Base-by-base conservation (phyloP, 2,888 invertebrate species). In the Lottia gigantea region DNA sequence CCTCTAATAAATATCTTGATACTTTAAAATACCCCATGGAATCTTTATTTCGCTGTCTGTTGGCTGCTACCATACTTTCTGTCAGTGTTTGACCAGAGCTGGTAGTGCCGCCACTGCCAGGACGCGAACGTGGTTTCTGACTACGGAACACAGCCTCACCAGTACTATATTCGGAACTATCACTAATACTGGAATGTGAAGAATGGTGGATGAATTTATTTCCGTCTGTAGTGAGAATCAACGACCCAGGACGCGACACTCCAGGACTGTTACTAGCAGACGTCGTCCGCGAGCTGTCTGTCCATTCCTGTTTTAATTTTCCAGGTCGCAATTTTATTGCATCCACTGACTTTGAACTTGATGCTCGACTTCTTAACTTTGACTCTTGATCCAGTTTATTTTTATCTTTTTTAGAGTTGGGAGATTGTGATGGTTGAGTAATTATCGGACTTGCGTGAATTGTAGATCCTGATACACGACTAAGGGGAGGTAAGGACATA, bases 81-180 rank as follows among this genome's bases (percentile, higher is more conserved):
- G 76, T 76, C 46, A 80, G 62, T 14, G 78, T 79, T 11, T 76
- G 74, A 25, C 75, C 76, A 0, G 77, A 76, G 47, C 72, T 74
- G 46, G 73, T 68, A 1, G 73, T 71, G 40, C 73, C 69, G 31
- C 73, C 72, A 64, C 74, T 73, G 31, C 71, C 72, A 6, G 71
- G 69, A 46, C 73, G 69, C 14, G 71, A 70, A 15, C 64, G 55
- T 6, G 66, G 25, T 31, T 66, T 46, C 12, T 55, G 65, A 55
- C 70, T 64, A 8, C 55, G 55, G 31, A 79, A 67, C 40, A 74
- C 70, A 4, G 80, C 75, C 70, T 80, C 82, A 15, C 81, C 80
- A 11, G 74, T 64, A 76, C 80, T 82, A 14, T 80, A 67, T 62
- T 80, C 78, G 0, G 81, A 82, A 14, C 73, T 70, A 26, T 80